Evolutionary conservation across 2,113 vertebrate species (phyloP).

Genomic region (Catharus minimus): DNA sequence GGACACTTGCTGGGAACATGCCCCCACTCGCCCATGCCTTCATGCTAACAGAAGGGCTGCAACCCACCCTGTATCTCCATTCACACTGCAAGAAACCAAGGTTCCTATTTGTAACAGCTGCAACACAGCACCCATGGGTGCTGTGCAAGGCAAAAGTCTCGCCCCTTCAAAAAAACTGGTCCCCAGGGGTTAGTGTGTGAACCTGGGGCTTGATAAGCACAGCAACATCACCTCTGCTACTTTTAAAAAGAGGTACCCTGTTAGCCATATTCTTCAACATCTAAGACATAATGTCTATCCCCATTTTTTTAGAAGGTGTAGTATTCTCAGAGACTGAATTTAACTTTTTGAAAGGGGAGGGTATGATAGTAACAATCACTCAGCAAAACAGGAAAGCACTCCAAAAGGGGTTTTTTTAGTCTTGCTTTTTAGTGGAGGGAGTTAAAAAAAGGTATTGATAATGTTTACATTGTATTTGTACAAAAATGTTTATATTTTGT

Average conservation of each 20-base stretch:
- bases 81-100: not conserved
- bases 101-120: not conserved
- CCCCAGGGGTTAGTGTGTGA: not conserved
- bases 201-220: not conserved
- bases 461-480: not conserved
- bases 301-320: not conserved
- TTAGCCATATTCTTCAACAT: not conserved
- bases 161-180: not conserved
- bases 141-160: not conserved
- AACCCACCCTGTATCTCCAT: not conserved
- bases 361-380: not conserved
- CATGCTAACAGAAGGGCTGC: not conserved
- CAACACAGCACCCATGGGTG: not conserved
- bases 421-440: not conserved
- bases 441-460: not conserved
- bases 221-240: not conserved
- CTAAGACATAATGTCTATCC: not conserved
- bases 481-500: not conserved
- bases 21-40: not conserved
- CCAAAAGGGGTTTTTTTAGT: not conserved
- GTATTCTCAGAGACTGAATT: not conserved
- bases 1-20: not conserved
- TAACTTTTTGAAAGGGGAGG: not conserved
- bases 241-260: not conserved
- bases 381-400: not conserved